Percentiles rank a stretch among this genome's conserved stretches.
Evolutionary conservation across 1,140 invertebrate species (phyloP).

Genomic region (Paracyclopina nana): DNA sequence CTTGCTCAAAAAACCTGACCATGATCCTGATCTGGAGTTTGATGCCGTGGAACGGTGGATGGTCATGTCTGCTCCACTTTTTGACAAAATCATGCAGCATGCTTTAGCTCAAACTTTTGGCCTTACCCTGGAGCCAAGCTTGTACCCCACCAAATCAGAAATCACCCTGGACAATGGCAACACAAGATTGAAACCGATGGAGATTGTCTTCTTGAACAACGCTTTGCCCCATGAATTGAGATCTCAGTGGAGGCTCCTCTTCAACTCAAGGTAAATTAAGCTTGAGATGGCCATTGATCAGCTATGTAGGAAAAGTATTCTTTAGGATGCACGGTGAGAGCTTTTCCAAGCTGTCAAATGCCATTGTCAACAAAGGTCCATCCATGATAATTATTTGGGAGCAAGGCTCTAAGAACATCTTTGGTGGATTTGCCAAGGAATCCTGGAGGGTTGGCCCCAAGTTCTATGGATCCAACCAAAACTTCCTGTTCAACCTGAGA

Average conservation of each 20-base stretch:
- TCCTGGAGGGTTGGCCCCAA: neutral
- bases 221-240: neutral
- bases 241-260: neutral
- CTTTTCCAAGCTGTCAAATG: neutral
- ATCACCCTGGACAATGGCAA: neutral
- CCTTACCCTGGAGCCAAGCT: no score
- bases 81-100: neutral
- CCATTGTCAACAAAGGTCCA: neutral
- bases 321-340: neutral
- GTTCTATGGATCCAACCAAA: neutral
- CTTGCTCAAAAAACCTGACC: neutral
- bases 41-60: neutral
- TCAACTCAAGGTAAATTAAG: no score
- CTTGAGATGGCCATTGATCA: no score
- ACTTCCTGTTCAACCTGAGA: neutral
- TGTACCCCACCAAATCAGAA: no score
- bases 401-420: neutral
- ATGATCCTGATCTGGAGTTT: neutral
- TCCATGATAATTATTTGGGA: neutral
- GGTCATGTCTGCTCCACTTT: neutral
- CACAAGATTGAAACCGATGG: neutral
- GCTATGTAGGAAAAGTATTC: no score
- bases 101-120: neutral
- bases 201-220: neutral
- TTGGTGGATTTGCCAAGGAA: neutral